phyloP scores from a whole-genome alignment of 2,888 invertebrate species.

The Prosopocoilus inquinatus region DNA sequence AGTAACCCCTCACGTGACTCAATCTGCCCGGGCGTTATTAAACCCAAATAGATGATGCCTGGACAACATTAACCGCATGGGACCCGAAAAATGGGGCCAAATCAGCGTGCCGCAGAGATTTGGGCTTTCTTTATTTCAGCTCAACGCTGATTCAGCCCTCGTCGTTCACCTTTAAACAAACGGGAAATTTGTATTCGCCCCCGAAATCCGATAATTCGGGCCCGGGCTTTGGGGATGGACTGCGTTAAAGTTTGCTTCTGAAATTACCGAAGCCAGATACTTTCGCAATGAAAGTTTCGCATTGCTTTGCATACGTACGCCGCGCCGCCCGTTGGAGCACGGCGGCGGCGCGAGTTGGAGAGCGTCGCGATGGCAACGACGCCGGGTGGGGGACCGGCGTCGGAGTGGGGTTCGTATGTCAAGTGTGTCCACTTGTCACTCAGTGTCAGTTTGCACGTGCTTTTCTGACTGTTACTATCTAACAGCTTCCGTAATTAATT shows the following conservation, averaged over 20 bases:
- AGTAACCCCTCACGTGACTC: neutral
- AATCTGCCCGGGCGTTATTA: neutral
- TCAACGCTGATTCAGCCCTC: neutral
- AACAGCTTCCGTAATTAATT: slow-evolving; percentile 9
- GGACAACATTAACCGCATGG: slow-evolving; percentile 2
- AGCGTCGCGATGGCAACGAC: slow-evolving; percentile 15
- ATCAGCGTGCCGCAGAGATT: neutral
- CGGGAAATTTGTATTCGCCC: too few species aligned
- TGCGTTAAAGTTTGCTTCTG: neutral
- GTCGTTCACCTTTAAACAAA: too few species aligned
- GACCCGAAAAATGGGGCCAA: neutral
- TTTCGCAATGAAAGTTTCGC: neutral
- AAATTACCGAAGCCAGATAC: neutral
- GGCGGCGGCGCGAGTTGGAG: slow-evolving; percentile 20
- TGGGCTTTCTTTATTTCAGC: neutral
- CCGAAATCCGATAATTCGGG: too few species aligned
- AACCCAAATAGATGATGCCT: neutral
- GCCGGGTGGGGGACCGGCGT: slow-evolving; percentile 24
- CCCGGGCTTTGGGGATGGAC: too few species aligned
- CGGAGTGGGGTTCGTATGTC: slow-evolving; percentile 31
- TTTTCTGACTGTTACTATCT: slow-evolving; percentile 21
- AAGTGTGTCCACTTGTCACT: slow-evolving; percentile 34
- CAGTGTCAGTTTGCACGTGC: slow-evolving; percentile 33
- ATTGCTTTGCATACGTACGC: slow-evolving; percentile 14
- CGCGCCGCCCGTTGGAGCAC: slow-evolving; percentile 26